Evolutionary conservation across 1,140 invertebrate genomes (phyloP), one percentile per base, ranked within the genome.

Genomic region (Lepidurus apus): DNA sequence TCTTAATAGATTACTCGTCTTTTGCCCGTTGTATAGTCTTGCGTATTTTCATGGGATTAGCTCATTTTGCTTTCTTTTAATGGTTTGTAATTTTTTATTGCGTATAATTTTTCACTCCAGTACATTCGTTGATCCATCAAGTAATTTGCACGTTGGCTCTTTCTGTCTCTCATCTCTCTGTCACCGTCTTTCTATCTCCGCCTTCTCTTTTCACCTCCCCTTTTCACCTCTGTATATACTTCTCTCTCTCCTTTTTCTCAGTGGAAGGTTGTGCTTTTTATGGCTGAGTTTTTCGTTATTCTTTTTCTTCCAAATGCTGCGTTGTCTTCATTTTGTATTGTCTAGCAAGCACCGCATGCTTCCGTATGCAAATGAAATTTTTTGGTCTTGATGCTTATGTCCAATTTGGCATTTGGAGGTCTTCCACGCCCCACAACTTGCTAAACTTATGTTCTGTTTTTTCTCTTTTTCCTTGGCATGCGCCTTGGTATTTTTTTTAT

Each of bases 61-160:
- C 21, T 65, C 21, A 65, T 65, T n/a, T 21, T 65, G 13, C 21
- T 65, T 65, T 65, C 13, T 11, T n/a, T 65, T 65, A 65, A 65
- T 65, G 8, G 21, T 65, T 65, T 7, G 21, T 65, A n/a, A n/a
- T 17, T 1, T 21, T 65, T 65, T 65, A 34, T 21, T 65, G 53
- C 53, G 21, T 65, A n/a, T 75, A 80, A 77, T 77, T 79, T 45
- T 81, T 79, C 77, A 77, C 77, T 21, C 76, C 78, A 78, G 78
- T 78, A 77, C 78, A 78, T 75, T 79, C 77, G 77, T 78, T 79
- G 43, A 80, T 81, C 77, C 80, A 80, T 42, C 80, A 79, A 34
- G 80, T 79, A 7, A 79, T 77, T 43, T 75, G 77, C 77, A 80
- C 80, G 79, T 79, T 81, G 79, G 79, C 80, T 78, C 79, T 47